Conservation (phyloP, 92 coral and sea anemone genomes). For the Porites evermanni region DNA sequence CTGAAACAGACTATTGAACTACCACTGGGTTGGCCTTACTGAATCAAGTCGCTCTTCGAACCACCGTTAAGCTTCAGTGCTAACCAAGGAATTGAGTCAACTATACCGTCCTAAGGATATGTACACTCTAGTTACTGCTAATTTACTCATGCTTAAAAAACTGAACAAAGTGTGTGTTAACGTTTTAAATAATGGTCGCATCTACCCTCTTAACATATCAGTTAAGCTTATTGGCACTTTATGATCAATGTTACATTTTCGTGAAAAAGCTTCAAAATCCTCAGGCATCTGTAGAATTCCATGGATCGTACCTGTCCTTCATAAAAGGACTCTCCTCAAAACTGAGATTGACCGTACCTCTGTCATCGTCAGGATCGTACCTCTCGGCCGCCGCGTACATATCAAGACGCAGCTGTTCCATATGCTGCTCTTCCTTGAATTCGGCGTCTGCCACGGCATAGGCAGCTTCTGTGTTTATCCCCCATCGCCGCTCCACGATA, state of each 20-base stretch:
- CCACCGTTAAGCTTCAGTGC: no score
- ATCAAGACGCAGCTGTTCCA: conserved; percentile 74
- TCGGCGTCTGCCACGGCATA: conserved; percentile 77
- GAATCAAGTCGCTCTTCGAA: no score
- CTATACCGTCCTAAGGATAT: no score
- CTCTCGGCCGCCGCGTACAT: conserved; percentile 88
- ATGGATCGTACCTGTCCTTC: conserved; percentile 32
- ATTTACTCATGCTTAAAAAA: neutral
- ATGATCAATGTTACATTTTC: neutral
- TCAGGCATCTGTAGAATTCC: conserved; percentile 80
- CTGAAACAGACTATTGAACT: no score
- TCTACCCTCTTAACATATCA: neutral
- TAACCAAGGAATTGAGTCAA: no score
- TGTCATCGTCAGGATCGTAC: conserved; percentile 67
- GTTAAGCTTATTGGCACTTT: neutral
- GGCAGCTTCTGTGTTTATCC: conserved; percentile 73
- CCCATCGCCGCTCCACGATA: conserved; percentile 87
- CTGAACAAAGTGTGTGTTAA: neutral
- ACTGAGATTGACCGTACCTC: conserved; percentile 64
- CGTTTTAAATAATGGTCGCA: neutral
- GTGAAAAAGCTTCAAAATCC: conserved; percentile 29
- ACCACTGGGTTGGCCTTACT: no score
- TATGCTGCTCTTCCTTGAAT: conserved; percentile 71
- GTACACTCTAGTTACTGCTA: neutral
- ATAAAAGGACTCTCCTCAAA: conserved; percentile 64